These are phyloP conservation scores for Andinoacara biseriatus DNA, from an alignment of 2,113 vertebrate species.

Conservation along the genomic window DNA sequence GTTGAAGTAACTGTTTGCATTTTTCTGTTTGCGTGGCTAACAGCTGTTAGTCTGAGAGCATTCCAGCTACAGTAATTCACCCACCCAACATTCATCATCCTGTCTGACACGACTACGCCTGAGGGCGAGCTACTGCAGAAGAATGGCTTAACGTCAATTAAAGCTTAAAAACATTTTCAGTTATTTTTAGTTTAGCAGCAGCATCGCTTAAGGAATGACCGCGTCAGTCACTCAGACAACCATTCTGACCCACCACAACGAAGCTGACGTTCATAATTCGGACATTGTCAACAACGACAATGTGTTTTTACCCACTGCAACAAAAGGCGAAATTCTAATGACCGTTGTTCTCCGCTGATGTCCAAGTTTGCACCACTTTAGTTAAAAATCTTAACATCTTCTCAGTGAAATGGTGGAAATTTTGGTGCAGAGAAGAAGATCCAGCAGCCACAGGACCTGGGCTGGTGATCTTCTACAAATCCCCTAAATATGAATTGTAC, in stretches of 20 bases:
- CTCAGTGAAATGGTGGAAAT: background rate
- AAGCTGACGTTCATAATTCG: background rate
- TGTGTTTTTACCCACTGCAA: background rate
- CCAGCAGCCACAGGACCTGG: background rate
- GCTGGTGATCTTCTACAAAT: background rate
- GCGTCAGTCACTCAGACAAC: background rate
- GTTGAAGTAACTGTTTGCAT: constrained; percentile 15
- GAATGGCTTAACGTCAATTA: constrained; percentile 5
- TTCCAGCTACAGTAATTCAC: constrained; percentile 24
- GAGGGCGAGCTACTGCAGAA: background rate
- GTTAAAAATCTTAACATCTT: background rate
- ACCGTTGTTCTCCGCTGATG: accelerated
- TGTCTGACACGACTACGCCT: constrained; percentile 8
- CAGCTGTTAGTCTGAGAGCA: constrained; percentile 28
- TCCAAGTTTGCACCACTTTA: background rate
- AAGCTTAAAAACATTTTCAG: constrained; percentile 18
- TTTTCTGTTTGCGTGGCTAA: background rate
- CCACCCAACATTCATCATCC: constrained; percentile 22
- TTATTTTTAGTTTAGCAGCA: constrained; percentile 2
- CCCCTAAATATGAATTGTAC: background rate
- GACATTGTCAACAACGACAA: background rate
- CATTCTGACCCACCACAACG: background rate
- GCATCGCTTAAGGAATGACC: background rate
- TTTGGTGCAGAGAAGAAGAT: background rate
- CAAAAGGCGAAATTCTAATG: background rate